These are phyloP conservation scores for Xylophagus ater DNA, from an alignment of 2,888 invertebrate genomes.

Conservation along the genomic window DNA sequence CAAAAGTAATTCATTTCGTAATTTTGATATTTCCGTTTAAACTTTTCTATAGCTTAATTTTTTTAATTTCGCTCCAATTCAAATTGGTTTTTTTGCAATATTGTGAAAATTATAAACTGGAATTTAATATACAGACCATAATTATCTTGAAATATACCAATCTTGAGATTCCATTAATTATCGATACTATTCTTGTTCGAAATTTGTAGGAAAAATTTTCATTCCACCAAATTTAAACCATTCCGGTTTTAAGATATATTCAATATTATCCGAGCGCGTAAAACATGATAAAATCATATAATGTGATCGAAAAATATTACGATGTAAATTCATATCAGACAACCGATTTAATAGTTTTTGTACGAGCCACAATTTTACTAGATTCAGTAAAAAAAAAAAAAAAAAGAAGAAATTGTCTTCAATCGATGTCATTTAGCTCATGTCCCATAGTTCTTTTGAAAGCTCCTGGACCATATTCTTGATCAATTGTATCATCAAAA, in stretches of 20 bases:
- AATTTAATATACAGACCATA: slow-evolving; percentile 96
- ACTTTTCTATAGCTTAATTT: slow-evolving; percentile 48
- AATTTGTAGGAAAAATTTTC: slow-evolving; percentile 59
- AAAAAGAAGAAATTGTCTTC: no score
- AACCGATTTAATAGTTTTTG: no score
- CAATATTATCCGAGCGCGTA: slow-evolving; percentile 83
- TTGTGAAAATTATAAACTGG: slow-evolving; percentile 63
- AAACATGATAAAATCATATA: slow-evolving; percentile 74
- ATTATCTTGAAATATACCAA: slow-evolving; percentile 93
- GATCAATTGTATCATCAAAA: no score
- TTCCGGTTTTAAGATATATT: slow-evolving; percentile 76
- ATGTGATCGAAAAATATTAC: slow-evolving; percentile 50
- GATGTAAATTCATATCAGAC: slow-evolving; percentile 48
- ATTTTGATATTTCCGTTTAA: no score
- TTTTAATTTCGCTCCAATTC: slow-evolving; percentile 61
- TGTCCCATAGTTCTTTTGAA: slow-evolving; percentile 94
- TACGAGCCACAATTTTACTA: slow-evolving; percentile 62
- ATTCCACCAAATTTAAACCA: slow-evolving; percentile 73
- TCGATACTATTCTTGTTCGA: slow-evolving; percentile 60
- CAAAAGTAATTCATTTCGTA: no score
- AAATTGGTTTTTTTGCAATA: slow-evolving; percentile 44
- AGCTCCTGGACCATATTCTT: slow-evolving; percentile 75
- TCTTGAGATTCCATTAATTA: slow-evolving; percentile 68
- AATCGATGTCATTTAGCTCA: slow-evolving; percentile 61
- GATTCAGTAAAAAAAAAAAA: slow-evolving; percentile 63